These are phyloP conservation scores for Syngnathus acus DNA, from an alignment of 2,797 vertebrate genomes.

Conservation along the genomic window DNA sequence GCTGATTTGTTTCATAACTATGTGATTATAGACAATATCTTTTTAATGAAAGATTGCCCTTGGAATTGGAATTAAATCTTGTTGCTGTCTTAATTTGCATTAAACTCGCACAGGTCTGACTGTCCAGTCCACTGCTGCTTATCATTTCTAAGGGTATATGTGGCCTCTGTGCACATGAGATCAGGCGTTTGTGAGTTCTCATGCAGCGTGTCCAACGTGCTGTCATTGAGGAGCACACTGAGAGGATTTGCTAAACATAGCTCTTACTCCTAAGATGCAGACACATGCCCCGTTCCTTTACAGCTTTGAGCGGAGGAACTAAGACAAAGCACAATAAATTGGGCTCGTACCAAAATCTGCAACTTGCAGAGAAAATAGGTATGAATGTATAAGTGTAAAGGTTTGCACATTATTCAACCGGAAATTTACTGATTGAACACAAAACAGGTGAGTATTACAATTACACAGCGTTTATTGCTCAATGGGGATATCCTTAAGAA, in stretches of 20 bases:
- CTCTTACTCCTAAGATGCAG: conserved; percentile 59
- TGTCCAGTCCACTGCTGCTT: not conserved
- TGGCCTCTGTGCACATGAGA: conserved; percentile 32
- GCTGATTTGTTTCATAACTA: too few species aligned
- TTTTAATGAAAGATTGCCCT: too few species aligned
- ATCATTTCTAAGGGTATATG: conserved; percentile 9
- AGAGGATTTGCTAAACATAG: conserved; percentile 71
- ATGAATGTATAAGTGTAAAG: too few species aligned
- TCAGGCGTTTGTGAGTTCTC: conserved; percentile 31
- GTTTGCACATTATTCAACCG: not conserved
- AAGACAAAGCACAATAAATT: conserved; percentile 35
- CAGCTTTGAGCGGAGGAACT: conserved; percentile 50
- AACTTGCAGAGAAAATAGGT: conserved; percentile 7
- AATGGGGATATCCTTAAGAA: not conserved
- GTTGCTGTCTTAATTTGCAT: too few species aligned
- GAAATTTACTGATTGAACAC: not conserved
- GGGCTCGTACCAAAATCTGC: conserved; percentile 18
- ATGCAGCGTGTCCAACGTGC: conserved; percentile 55
- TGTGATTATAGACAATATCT: too few species aligned
- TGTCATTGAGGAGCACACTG: conserved; percentile 63
- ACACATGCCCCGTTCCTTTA: conserved; percentile 37
- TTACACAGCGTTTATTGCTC: not conserved
- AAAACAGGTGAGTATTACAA: not conserved
- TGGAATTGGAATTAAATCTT: too few species aligned
- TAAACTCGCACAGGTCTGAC: too few species aligned